phyloP scores from a whole-genome alignment of 1,140 invertebrate species.

The Diprion similis region DNA sequence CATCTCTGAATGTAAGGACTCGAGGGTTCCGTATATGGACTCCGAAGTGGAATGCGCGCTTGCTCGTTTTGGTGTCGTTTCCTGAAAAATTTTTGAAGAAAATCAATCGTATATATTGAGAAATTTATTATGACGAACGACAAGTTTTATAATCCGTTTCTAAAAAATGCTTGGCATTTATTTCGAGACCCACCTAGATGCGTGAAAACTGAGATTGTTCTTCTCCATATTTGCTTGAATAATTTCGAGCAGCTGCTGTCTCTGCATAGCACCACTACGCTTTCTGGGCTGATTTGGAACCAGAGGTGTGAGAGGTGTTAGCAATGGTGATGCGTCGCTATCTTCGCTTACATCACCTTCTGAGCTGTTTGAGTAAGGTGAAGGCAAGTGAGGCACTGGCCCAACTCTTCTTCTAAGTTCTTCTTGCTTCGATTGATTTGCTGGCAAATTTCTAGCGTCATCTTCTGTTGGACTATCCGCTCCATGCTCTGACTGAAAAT shows the following conservation, averaged over 20 bases:
- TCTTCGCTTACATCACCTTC: constrained; percentile 60
- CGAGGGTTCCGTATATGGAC: constrained; percentile 41
- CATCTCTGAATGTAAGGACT: constrained; percentile 39
- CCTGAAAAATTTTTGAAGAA: constrained; percentile 36
- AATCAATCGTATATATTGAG: constrained; percentile 17
- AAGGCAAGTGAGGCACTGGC: constrained; percentile 52
- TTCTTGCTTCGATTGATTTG: constrained; percentile 52
- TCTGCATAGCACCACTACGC: constrained; percentile 75
- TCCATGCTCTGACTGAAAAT: constrained; percentile 41
- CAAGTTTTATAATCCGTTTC: neutral
- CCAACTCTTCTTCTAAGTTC: constrained; percentile 53
- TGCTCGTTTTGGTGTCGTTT: constrained; percentile 56
- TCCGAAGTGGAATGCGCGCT: constrained; percentile 44
- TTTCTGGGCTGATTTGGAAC: constrained; percentile 49
- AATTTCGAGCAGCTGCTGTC: constrained; percentile 83
- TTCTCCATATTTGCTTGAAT: constrained; percentile 92
- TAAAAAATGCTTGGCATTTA: neutral
- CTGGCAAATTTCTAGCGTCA: constrained; percentile 43
- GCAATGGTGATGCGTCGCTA: constrained; percentile 53
- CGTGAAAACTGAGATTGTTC: constrained; percentile 85
- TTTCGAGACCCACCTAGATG: constrained; percentile 67
- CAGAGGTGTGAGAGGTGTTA: constrained; percentile 54
- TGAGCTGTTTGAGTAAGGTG: constrained; percentile 56
- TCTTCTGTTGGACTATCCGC: constrained; percentile 55
- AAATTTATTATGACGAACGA: neutral